Evolutionary conservation across 2,113 vertebrate genomes (phyloP).

Genomic region (Neopipo cinnamomea): DNA sequence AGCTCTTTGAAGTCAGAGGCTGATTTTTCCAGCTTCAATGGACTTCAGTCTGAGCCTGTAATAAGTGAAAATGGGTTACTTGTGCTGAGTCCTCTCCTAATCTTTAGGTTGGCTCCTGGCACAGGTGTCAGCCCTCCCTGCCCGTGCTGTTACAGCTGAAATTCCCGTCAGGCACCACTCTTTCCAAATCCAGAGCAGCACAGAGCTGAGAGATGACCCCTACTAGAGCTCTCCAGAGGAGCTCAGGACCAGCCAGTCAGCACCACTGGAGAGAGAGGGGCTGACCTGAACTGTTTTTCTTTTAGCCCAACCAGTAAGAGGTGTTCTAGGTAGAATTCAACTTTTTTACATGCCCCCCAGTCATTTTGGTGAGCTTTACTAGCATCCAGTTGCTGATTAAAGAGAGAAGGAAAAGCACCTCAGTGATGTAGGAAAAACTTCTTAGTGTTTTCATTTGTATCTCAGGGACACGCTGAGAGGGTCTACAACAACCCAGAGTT

Average conservation of each 20-base stretch:
- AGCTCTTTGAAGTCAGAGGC: neutral
- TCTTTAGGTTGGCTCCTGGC: neutral
- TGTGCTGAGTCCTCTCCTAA: neutral
- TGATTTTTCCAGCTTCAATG: neutral
- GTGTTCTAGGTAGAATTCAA: neutral
- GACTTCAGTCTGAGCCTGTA: neutral
- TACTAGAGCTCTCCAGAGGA: neutral
- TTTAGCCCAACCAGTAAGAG: neutral
- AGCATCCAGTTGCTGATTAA: neutral
- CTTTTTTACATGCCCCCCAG: neutral
- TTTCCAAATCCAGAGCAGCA: neutral
- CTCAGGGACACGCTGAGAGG: fast-evolving
- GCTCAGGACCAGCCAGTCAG: neutral
- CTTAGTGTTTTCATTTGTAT: neutral
- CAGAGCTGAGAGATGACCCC: neutral
- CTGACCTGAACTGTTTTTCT: neutral
- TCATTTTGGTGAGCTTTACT: neutral
- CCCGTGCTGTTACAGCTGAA: neutral
- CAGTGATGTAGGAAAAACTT: neutral
- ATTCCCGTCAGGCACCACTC: neutral
- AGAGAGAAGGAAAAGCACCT: neutral
- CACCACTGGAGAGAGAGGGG: neutral
- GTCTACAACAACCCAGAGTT: neutral
- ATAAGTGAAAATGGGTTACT: neutral
- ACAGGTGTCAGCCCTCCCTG: neutral